A percentile compares a stretch with the other conserved stretches of the same genome.
These are phyloP conservation scores for Aldabrachelys gigantea DNA, from an alignment of 2,113 vertebrate genomes.

Conservation along the genomic window DNA sequence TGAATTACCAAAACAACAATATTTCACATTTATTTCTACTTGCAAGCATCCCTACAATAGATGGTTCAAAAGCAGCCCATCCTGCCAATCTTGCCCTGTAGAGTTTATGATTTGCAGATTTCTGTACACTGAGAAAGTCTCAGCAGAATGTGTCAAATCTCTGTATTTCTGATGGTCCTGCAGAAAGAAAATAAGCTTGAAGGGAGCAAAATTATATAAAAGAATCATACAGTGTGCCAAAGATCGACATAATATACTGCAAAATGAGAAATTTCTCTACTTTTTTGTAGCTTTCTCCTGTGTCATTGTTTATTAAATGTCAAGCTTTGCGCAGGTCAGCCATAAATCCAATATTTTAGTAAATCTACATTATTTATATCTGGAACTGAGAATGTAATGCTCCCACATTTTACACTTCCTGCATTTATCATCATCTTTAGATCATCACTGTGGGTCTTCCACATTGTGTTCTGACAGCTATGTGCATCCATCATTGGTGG, in stretches of 20 bases:
- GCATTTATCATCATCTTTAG: not conserved
- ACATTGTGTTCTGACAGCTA: not conserved
- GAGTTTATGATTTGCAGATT: not conserved
- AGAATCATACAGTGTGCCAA: slow-evolving; percentile 21
- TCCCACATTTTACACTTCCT: not conserved
- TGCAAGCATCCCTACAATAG: not conserved
- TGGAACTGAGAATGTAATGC: accelerated
- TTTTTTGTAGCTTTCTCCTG: accelerated
- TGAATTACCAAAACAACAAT: not conserved
- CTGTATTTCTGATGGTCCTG: not conserved
- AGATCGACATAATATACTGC: not conserved
- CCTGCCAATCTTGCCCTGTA: slow-evolving; percentile 2
- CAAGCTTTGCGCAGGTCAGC: accelerated
- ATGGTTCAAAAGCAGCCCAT: slow-evolving; percentile 39
- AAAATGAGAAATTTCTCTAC: not conserved
- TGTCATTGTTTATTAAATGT: accelerated
- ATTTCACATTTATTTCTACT: not conserved
- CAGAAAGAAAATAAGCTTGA: not conserved
- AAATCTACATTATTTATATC: not conserved
- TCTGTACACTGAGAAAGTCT: not conserved
- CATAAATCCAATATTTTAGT: not conserved
- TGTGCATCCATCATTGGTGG: not conserved
- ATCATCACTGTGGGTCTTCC: not conserved
- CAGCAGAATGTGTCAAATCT: not conserved
- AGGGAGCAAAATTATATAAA: not conserved